A percentile compares a stretch with the other conserved stretches of the same genome.
These are phyloP conservation scores for Hypomesus transpacificus DNA, from an alignment of 2,113 vertebrate genomes.

Conservation along the genomic window DNA sequence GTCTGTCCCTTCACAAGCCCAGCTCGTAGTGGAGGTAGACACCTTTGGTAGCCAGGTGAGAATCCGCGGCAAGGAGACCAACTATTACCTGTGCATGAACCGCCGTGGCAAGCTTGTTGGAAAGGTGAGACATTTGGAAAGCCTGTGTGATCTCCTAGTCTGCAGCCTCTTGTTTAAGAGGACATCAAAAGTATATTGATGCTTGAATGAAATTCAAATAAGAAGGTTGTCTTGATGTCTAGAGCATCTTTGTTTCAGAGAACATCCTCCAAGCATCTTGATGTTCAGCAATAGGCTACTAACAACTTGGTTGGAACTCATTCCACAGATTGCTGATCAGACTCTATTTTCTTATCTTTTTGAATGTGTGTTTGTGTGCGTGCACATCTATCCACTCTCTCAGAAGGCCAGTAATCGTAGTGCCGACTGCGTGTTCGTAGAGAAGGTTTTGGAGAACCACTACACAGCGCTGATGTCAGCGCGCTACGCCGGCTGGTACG, in stretches of 20 bases:
- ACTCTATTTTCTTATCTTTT: slow-evolving; percentile 51
- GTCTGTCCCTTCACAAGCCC: slow-evolving; percentile 79
- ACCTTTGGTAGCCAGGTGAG: slow-evolving; percentile 82
- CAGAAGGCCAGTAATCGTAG: slow-evolving; percentile 76
- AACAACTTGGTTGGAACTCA: not conserved
- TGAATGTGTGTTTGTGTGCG: slow-evolving; percentile 47
- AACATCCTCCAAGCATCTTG: too few species aligned
- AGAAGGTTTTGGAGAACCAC: slow-evolving; percentile 81
- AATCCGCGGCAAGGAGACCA: slow-evolving; percentile 78
- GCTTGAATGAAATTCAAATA: too few species aligned
- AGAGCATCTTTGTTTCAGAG: too few species aligned
- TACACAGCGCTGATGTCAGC: slow-evolving; percentile 81
- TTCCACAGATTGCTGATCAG: slow-evolving; percentile 48
- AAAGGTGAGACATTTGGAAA: slow-evolving; percentile 67
- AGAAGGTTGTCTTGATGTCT: too few species aligned
- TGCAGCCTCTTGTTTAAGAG: too few species aligned
- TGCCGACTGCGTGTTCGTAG: slow-evolving; percentile 77
- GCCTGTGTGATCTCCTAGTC: too few species aligned
- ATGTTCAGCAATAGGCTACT: not conserved
- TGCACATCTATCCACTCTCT: slow-evolving; percentile 47
- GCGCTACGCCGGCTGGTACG: slow-evolving; percentile 75
- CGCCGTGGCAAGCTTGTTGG: slow-evolving; percentile 76
- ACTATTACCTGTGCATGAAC: slow-evolving; percentile 81
- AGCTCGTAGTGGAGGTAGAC: slow-evolving; percentile 81
- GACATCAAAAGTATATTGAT: too few species aligned